Base-by-base conservation (phyloP, 2,888 invertebrate genomes). In the Erannis defoliaria region DNA sequence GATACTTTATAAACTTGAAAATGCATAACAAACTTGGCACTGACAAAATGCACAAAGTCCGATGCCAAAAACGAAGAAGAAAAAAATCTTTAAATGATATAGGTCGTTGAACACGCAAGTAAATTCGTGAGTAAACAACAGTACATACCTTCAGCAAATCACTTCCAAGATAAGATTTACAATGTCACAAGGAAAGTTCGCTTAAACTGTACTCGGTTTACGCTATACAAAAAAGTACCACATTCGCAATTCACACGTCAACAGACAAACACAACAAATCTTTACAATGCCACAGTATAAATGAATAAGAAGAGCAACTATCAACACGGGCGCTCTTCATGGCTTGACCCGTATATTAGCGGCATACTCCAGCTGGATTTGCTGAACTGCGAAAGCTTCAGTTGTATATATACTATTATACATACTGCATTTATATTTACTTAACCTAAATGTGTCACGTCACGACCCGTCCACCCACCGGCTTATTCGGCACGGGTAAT, bases 291-390 rank as follows among this genome's bases (percentile, higher is more conserved):
- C 46, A 45, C 9, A 53, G 51, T 38, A 21, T 45, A 46, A 46
- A 51, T 31, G 12, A 33, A 10, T 23, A n/a, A 45, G 46, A 46
- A 38, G 45, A 37, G n/a, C 31, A n/a, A 29, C 37, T 8, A 14
- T 6, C 5, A 23, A 59, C 53, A 14, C 59, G 59, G 10, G 53
- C 48, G 53, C 46, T 59, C 48, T 33, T 53, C 33, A 19, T 26
- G 53, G 33, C 31, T 53, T 59, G 31, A 23, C 53, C 59, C 33
- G 46, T 54, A 35, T 59, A 54, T 58, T 46, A 38, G 38, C 23
- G 35, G 10, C 45, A 40, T n/a, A 48, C 18, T 40, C 12, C 33
- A 40, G 9, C 26, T 37, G 19, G 18, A 51, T 42, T 45, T 45
- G 19, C 51, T 29, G 12, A 40, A 51, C 21, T 26, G 19, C 5